Conservation (phyloP, 2,888 invertebrate species). For the Drosophila atripex region DNA sequence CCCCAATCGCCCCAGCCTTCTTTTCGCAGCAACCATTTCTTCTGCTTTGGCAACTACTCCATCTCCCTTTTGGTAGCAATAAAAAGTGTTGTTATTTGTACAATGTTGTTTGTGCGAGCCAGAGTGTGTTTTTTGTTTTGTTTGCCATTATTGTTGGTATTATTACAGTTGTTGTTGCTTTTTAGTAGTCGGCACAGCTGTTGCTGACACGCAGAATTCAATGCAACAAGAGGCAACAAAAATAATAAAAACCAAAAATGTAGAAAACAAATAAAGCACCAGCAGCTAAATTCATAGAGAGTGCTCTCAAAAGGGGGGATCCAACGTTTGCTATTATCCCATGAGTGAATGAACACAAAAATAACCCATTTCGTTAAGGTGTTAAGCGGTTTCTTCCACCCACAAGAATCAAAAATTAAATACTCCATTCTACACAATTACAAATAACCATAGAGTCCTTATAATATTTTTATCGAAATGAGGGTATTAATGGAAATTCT, state of each 20-base stretch:
- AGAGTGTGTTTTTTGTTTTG: constrained; percentile 47
- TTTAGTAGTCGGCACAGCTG: constrained; percentile 64
- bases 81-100: constrained; percentile 65
- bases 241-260: constrained; percentile 31
- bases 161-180: constrained; percentile 54
- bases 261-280: constrained; percentile 34
- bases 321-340: constrained; percentile 57
- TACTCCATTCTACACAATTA: neutral
- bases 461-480: neutral
- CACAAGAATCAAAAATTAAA: neutral
- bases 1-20: constrained; percentile 12
- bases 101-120: constrained; percentile 60
- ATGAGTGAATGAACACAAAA: constrained; percentile 42
- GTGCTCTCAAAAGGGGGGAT: constrained; percentile 20
- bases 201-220: constrained; percentile 75
- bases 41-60: constrained; percentile 35
- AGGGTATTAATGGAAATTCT: too few species aligned
- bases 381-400: constrained; percentile 12
- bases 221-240: constrained; percentile 54
- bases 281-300: constrained; percentile 47
- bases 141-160: constrained; percentile 69
- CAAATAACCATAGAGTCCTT: too few species aligned
- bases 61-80: constrained; percentile 52
- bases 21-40: constrained; percentile 9
- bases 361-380: constrained; percentile 42